Evolutionary conservation across 2,888 invertebrate genomes (phyloP), one percentile per base, ranked within the genome.

Genomic region (Drosophila mulleri): DNA sequence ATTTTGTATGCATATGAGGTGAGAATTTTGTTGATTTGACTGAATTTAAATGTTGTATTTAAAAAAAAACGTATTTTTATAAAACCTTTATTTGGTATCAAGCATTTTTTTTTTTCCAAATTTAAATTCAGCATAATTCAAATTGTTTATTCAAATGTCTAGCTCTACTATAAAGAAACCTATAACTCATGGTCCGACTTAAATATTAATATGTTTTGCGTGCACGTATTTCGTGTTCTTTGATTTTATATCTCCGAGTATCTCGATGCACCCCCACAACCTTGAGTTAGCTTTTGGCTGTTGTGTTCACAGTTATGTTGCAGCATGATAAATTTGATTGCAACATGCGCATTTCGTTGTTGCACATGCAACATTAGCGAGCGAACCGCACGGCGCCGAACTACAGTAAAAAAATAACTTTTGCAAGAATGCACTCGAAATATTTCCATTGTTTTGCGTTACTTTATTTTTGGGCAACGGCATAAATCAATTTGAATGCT

Each of bases 401-500:
- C 48, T 18, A 18, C 5, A 32, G n/a, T 8, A 12, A n/a, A 7
- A 7, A 56, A 60, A 57, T 37, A 52, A 44, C 57, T 59, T 65
- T 41, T 23, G 23, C 45, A 63, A 52, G 70, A 67, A 66, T 78
- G 32, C 57, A 61, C 56, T 54, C 71, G 72, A 35, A 84, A 79
- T 68, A 59, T 66, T 73, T 66, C 52, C 47, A 53, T 37, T 52
- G 67, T 20, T 42, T 48, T 45, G 12, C 3, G 26, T 58, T 71
- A 20, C 50, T 63, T 72, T 78, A 68, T 68, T 68, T 78, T 62
- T 54, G 44, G 44, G 48, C 66, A 35, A 44, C 11, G 67, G 67
- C 72, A 85, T 89, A 85, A 85, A 85, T 85, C 89, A 85, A 84
- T 87, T 85, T 82, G 29, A 80, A 70, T 80, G 74, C 58, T 53